Base-by-base conservation (phyloP, 2,113 vertebrate genomes). In the Lophochroa leadbeateri region DNA sequence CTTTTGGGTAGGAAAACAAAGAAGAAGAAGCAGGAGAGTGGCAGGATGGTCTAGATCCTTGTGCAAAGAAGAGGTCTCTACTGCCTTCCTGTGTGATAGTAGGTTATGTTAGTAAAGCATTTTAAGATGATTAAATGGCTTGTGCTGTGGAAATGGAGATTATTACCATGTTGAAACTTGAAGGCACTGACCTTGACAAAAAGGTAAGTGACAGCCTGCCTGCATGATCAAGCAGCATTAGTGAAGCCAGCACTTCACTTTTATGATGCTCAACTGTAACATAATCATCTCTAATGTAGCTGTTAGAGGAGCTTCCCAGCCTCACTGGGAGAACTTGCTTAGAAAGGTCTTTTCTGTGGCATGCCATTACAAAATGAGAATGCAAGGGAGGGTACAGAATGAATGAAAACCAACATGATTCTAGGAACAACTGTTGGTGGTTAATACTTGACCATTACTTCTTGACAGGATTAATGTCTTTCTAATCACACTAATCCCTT, bases 401-500 rank as follows among this genome's bases (percentile, higher is more conserved):
- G 94, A 95, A 86, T 68, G 95, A 95, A 97, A 96, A 94, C 93
- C 94, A 96, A 82, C 95, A 92, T 94, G 78, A 82, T 74, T 95
- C 92, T 94, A 96, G 92, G 95, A 95, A 91, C 91, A 91, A 96
- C 93, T 94, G 95, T 13, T 95, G 90, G 89, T 96, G 90, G 72
- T 96, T 98, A 98, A 97, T 97, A 88, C 96, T 97, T 96, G 95
- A 95, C 97, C 94, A 96, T 96, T 96, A 78, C 96, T 97, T 94
- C 97, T 97, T 97, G 96, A 95, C 94, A 96, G 72, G 95, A 97
- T 97, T 97, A 97, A 96, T 91, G 95, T 94, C 95, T 87, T 96
- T 97, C 94, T 98, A 97, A 92, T 98, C 97, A 96, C 95, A 75
- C 57, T 97, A 97, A 94, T 98, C 97, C 93, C 95, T 94, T 96